Conservation (phyloP, 2,113 vertebrate genomes). For the Larimichthys polyactis region DNA sequence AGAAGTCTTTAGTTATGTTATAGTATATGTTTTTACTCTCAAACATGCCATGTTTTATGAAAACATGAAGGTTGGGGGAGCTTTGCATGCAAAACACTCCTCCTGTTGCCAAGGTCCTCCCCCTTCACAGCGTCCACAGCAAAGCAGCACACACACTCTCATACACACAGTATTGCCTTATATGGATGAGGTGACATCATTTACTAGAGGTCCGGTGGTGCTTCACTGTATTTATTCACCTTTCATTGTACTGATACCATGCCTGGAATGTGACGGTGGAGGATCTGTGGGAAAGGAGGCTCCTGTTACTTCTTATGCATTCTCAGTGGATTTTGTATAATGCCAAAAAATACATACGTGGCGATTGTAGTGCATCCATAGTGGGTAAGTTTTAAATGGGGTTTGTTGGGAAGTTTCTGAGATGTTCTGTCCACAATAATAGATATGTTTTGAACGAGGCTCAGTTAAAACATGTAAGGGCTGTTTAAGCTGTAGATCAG, state of each 20-base stretch:
- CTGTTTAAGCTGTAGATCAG: conserved; percentile 11
- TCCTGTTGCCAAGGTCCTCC: conserved; percentile 72
- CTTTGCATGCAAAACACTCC: conserved; percentile 56
- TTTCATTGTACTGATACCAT: conserved; percentile 84
- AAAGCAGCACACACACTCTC: conserved; percentile 80
- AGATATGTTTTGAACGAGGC: background rate
- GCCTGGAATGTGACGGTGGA: conserved; percentile 79
- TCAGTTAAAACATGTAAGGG: background rate
- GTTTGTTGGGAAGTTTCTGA: conserved; percentile 26
- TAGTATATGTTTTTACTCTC: conserved; percentile 3
- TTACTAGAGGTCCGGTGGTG: conserved; percentile 76
- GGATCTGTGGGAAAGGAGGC: conserved; percentile 68
- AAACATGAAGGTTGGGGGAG: conserved; percentile 44
- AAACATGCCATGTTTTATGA: conserved; percentile 43
- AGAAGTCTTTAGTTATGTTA: background rate
- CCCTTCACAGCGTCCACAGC: conserved; percentile 79
- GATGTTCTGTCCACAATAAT: conserved; percentile 28
- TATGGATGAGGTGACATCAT: conserved; percentile 88
- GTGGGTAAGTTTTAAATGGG: conserved; percentile 83
- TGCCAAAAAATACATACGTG: conserved; percentile 8
- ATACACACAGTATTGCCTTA: conserved; percentile 73
- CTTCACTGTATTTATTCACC: conserved; percentile 85
- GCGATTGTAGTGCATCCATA: conserved; percentile 56
- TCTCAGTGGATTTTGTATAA: conserved; percentile 48
- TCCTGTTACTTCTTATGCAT: conserved; percentile 52